phyloP scores from a whole-genome alignment of 2,113 vertebrate genomes.

The Spilogale gracilis region DNA sequence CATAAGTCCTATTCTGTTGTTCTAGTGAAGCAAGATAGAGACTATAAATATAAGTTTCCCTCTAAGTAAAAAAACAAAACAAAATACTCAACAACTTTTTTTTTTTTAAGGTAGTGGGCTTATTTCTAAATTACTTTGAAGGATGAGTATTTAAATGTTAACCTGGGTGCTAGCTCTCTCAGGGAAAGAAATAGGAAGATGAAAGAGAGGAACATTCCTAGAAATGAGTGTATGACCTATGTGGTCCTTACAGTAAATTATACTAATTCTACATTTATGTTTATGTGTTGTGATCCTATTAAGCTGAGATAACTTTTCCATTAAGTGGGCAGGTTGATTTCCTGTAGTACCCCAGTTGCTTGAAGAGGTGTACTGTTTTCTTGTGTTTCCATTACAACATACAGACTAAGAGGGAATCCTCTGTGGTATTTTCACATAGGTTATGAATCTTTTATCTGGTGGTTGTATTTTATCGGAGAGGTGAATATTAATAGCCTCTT shows the following conservation, averaged over 20 bases:
- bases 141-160: constrained; percentile 29
- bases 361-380: constrained; percentile 74
- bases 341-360: constrained; percentile 78
- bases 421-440: constrained; percentile 83
- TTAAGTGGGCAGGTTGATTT: constrained; percentile 76
- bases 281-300: constrained; percentile 73
- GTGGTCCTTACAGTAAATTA: constrained; percentile 89
- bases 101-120: neutral
- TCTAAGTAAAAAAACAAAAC: neutral
- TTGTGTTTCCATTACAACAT: constrained; percentile 82
- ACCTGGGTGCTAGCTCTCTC: constrained; percentile 47
- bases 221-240: constrained; percentile 84
- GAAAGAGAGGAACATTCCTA: constrained; percentile 84
- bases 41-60: neutral
- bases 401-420: constrained; percentile 88
- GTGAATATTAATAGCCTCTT: constrained; percentile 78
- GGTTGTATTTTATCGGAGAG: constrained; percentile 81
- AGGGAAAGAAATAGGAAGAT: constrained; percentile 80
- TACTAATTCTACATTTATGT: constrained; percentile 77
- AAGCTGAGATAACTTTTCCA: constrained; percentile 87
- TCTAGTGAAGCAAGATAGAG: neutral
- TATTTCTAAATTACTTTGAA: constrained; percentile 67
- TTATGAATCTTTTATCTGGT: constrained; percentile 82
- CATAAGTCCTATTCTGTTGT: neutral
- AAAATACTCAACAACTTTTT: neutral